These are phyloP conservation scores for Heterodera carotae DNA, from an alignment of 1,140 invertebrate genomes.

Conservation along the genomic window DNA sequence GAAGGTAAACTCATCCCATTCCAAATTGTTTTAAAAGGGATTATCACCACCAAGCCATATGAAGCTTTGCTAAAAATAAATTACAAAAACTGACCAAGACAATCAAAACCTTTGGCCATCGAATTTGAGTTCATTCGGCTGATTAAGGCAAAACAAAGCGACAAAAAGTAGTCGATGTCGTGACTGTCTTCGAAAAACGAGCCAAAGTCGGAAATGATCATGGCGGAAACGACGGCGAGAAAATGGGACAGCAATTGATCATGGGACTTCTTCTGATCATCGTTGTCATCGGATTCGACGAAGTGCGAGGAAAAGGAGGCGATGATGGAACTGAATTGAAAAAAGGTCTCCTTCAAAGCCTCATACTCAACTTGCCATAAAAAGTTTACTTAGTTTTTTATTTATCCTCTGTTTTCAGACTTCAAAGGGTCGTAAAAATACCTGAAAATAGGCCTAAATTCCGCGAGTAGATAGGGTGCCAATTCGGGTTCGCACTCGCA, in stretches of 20 bases:
- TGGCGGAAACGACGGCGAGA: background rate
- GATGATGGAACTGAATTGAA: background rate
- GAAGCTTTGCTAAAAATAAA: too few species aligned
- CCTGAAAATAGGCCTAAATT: background rate
- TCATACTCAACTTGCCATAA: background rate
- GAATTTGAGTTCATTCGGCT: background rate
- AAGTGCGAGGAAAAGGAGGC: background rate
- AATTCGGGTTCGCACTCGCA: background rate
- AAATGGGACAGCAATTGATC: background rate
- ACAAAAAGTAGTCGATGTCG: background rate
- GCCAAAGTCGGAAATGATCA: background rate
- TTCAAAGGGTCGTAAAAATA: background rate
- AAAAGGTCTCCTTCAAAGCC: background rate
- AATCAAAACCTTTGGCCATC: background rate
- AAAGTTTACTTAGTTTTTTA: background rate
- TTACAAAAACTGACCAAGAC: background rate
- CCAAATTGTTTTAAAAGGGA: too few species aligned
- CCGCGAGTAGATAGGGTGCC: background rate
- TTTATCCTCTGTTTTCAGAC: too few species aligned
- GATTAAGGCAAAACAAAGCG: conserved; percentile 9
- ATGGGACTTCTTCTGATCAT: background rate
- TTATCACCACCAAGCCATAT: too few species aligned
- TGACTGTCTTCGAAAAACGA: background rate
- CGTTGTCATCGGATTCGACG: background rate
- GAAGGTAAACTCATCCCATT: too few species aligned